Conservation (phyloP, 2,113 vertebrate species). For the Chlorodrepanis virens region DNA sequence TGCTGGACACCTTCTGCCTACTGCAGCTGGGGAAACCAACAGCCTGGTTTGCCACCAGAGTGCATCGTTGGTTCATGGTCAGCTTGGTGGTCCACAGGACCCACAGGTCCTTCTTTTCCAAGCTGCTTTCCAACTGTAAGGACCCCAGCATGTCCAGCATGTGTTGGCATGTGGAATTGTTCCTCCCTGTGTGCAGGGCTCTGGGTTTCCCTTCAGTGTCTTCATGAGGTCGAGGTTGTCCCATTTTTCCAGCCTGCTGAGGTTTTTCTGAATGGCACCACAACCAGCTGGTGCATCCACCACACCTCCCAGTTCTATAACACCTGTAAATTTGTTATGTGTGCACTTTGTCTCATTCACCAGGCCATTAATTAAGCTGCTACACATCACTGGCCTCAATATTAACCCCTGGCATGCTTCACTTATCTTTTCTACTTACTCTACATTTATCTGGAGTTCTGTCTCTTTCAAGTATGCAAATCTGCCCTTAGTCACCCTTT, state of each 20-base stretch:
- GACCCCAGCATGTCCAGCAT: too few species aligned
- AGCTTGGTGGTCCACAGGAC: neutral
- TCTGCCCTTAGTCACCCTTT: neutral
- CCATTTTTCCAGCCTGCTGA: neutral
- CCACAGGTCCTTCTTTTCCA: neutral
- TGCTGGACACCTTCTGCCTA: fast-evolving
- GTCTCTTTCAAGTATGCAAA: neutral
- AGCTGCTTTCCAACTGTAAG: neutral
- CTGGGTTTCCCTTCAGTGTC: neutral
- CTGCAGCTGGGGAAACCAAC: neutral
- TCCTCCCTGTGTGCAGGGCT: neutral
- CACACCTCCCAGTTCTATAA: neutral
- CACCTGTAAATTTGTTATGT: neutral
- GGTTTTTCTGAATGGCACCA: neutral
- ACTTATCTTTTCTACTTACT: neutral
- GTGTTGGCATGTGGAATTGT: neutral
- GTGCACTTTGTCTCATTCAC: neutral
- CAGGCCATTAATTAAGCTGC: neutral
- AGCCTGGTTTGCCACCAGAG: neutral
- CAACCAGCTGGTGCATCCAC: neutral
- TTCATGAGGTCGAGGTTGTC: neutral
- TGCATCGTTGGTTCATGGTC: neutral
- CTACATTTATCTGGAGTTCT: neutral
- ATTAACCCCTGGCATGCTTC: neutral
- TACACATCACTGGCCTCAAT: neutral